A percentile compares a stretch with the other conserved stretches of the same genome.
These are phyloP conservation scores for Pteria penguin DNA, from an alignment of 2,888 invertebrate species.

Conservation along the genomic window DNA sequence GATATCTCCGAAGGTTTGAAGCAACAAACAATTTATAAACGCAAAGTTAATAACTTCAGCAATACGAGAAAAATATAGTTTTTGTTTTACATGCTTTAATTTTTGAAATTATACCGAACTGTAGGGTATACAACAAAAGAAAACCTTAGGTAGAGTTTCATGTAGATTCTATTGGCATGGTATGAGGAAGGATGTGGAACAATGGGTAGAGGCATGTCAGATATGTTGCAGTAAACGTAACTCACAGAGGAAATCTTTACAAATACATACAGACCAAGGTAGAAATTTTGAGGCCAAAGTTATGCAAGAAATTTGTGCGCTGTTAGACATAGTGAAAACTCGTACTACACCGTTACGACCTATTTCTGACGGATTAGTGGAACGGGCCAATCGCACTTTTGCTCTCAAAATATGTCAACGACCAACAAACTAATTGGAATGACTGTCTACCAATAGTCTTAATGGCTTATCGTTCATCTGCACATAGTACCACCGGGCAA, in stretches of 20 bases:
- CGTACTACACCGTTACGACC: conserved; percentile 37
- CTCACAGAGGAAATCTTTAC: conserved; percentile 18
- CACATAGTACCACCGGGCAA: conserved; percentile 37
- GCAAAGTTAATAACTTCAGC: no score
- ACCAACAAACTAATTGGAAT: conserved; percentile 41
- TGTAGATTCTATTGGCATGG: conserved; percentile 35
- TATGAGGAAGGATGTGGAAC: conserved; percentile 22
- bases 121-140: no score
- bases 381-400: conserved; percentile 41
- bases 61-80: no score
- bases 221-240: conserved; percentile 25
- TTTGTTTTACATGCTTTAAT: no score
- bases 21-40: no score
- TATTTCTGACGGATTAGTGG: conserved; percentile 43
- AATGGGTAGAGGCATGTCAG: conserved; percentile 22
- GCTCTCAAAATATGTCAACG: conserved; percentile 28
- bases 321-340: conserved; percentile 27
- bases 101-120: no score
- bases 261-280: conserved; percentile 38
- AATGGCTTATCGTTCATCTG: conserved; percentile 39
- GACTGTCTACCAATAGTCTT: conserved; percentile 31
- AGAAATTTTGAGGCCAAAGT: conserved; percentile 37
- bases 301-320: conserved; percentile 27
- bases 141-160: no score
- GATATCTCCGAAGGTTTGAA: no score